Percentiles rank a stretch among this genome's conserved stretches.
These are phyloP conservation scores for Drosophila parthenogenetica DNA, from an alignment of 2,888 invertebrate species.

Conservation along the genomic window DNA sequence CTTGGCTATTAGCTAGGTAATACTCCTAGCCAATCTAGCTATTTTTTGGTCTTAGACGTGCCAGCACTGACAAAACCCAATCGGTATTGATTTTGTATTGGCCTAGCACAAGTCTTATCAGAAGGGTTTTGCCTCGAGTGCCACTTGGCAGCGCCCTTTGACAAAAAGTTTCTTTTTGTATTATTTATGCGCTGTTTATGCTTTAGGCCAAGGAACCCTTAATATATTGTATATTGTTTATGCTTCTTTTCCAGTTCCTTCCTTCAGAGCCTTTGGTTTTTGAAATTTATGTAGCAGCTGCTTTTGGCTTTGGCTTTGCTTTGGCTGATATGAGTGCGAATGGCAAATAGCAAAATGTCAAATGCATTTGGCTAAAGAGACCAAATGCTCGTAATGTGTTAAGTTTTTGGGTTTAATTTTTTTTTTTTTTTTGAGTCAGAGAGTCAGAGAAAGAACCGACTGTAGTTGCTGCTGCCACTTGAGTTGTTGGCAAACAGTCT, in stretches of 20 bases:
- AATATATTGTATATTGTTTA: slow-evolving; percentile 56
- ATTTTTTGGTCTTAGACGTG: no score
- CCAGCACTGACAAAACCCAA: slow-evolving; percentile 35
- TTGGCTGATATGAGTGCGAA: slow-evolving; percentile 18
- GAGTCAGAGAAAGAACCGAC: neutral
- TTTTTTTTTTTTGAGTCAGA: no score
- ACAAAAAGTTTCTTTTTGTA: slow-evolving; percentile 71
- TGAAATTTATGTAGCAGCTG: slow-evolving; percentile 75
- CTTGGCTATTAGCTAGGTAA: no score
- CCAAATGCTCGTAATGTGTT: slow-evolving; percentile 75
- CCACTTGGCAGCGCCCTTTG: slow-evolving; percentile 70
- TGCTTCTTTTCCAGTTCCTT: slow-evolving; percentile 4
- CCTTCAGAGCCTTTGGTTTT: slow-evolving; percentile 20
- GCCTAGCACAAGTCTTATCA: slow-evolving; percentile 36
- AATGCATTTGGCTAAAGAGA: slow-evolving; percentile 66
- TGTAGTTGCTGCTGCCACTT: slow-evolving; percentile 58
- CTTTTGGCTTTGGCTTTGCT: neutral
- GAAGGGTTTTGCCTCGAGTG: slow-evolving; percentile 69
- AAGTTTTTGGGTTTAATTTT: slow-evolving; percentile 67
- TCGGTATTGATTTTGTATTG: slow-evolving; percentile 74
- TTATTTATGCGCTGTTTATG: slow-evolving; percentile 66
- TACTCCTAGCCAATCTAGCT: no score
- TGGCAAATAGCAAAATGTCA: slow-evolving; percentile 63
- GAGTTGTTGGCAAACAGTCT: slow-evolving; percentile 79
- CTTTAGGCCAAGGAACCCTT: slow-evolving; percentile 36